Conservation (phyloP, 2,888 invertebrate species). For the Nesidiocoris tenuis region DNA sequence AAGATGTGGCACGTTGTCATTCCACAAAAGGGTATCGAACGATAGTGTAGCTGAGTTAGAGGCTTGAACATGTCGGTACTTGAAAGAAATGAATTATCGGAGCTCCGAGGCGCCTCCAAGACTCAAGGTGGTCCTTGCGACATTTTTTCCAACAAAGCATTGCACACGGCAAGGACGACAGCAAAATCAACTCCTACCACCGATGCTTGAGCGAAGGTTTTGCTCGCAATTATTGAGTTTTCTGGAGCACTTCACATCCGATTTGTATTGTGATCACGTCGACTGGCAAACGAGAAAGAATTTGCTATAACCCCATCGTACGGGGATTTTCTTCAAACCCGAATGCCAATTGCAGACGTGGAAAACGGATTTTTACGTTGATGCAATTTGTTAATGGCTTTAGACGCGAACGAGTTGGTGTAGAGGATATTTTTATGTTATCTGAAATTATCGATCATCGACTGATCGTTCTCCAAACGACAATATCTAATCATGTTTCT, state of each 20-base stretch:
- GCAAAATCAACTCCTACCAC: constrained; percentile 6
- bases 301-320: neutral
- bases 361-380: no score
- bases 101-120: constrained; percentile 13
- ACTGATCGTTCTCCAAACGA: no score
- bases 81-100: constrained; percentile 23
- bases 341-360: no score
- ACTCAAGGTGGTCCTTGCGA: constrained; percentile 25
- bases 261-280: neutral
- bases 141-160: constrained; percentile 6
- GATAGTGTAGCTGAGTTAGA: neutral
- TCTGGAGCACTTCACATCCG: neutral
- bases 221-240: neutral
- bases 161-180: constrained; percentile 4
- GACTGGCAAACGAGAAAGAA: neutral
- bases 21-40: neutral
- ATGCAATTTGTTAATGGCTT: no score
- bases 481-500: no score
- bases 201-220: neutral
- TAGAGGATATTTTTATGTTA: no score
- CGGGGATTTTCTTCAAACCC: no score
- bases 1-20: constrained; percentile 25
- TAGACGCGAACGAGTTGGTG: no score
- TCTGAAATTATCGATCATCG: no score
- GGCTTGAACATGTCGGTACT: neutral